These are phyloP conservation scores for Babylonia areolata DNA, from an alignment of 1,140 invertebrate species.

Conservation along the genomic window DNA sequence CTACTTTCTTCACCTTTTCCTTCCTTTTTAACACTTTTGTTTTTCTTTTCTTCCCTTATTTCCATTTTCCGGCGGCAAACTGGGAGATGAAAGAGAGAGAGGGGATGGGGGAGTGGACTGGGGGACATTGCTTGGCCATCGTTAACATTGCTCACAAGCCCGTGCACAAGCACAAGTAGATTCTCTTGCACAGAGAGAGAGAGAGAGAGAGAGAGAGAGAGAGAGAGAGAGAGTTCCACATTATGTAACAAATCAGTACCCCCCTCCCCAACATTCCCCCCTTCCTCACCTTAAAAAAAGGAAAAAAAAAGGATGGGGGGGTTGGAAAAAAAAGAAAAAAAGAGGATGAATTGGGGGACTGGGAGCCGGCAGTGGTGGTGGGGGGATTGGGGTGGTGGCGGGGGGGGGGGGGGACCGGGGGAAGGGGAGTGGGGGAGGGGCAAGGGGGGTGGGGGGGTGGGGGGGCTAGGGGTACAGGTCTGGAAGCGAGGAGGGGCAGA, in stretches of 20 bases:
- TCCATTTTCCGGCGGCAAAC: too few relatives aligned
- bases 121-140: too few relatives aligned
- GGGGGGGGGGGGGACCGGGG: not conserved
- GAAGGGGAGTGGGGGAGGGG: not conserved
- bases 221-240: not conserved
- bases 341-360: too few relatives aligned
- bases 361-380: not conserved
- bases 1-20: too few relatives aligned
- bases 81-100: too few relatives aligned
- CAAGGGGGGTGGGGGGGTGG: not conserved
- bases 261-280: too few relatives aligned
- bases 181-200: not conserved
- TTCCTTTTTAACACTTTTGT: not conserved
- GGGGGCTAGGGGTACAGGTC: not conserved
- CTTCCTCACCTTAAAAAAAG: not conserved
- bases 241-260: too few relatives aligned
- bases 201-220: slow-evolving; percentile 11
- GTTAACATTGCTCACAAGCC: not conserved
- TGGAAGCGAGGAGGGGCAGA: not conserved
- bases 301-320: not conserved
- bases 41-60: not conserved
- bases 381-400: not conserved
- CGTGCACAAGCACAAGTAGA: not conserved
- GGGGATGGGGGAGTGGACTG: not conserved
- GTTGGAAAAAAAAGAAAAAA: not conserved